Evolutionary conservation across 2,113 vertebrate species (phyloP).

Genomic region (Motacilla alba): DNA sequence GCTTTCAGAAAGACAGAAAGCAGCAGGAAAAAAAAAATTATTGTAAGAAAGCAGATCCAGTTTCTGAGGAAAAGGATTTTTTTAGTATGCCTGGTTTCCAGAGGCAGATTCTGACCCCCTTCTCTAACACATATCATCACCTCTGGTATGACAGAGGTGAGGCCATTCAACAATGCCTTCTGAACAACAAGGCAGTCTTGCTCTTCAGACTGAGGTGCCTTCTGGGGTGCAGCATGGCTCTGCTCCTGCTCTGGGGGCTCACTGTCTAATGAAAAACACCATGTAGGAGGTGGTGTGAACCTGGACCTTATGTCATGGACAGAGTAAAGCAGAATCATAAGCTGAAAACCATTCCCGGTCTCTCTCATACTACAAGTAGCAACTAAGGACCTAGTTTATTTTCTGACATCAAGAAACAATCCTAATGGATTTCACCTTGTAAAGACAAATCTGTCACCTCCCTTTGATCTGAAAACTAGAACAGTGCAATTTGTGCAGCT

Average conservation of each 20-base stretch:
- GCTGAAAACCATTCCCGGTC: background rate
- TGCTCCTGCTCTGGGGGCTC: background rate
- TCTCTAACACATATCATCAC: fast-evolving
- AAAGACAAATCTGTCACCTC: background rate
- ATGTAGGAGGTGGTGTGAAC: background rate
- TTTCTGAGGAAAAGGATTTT: background rate
- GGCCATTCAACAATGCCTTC: background rate
- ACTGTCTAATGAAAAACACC: background rate
- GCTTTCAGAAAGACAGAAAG: background rate
- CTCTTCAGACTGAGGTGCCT: background rate
- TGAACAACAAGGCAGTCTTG: background rate
- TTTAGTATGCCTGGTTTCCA: background rate
- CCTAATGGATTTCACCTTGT: background rate
- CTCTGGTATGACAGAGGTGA: background rate
- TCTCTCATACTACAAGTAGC: background rate
- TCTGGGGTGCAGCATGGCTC: background rate
- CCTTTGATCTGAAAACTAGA: background rate
- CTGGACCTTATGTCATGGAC: background rate
- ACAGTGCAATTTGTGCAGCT: background rate
- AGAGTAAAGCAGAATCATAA: background rate
- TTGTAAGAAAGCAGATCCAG: background rate
- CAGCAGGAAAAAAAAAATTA: background rate
- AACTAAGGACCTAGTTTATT: background rate
- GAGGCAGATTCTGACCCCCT: background rate
- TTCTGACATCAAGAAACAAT: background rate